These are phyloP conservation scores for Acanthopagrus latus DNA, from an alignment of 2,797 vertebrate species.

Conservation along the genomic window DNA sequence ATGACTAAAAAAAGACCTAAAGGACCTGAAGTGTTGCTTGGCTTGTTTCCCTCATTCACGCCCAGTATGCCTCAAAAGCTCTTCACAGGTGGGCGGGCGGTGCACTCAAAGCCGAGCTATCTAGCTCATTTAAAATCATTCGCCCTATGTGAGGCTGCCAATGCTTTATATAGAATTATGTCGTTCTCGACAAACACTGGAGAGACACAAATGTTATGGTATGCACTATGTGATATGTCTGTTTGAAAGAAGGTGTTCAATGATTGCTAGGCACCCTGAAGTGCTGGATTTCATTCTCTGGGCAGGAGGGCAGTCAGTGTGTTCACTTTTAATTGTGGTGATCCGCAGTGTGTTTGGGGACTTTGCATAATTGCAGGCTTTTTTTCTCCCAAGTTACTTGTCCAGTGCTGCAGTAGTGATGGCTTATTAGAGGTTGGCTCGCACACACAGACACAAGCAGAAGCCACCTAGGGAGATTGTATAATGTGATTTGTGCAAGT, in stretches of 20 bases:
- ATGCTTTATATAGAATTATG: conserved; percentile 19
- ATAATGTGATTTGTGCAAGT: conserved; percentile 16
- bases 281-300: background rate
- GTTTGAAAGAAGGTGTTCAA: background rate
- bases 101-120: conserved; percentile 34
- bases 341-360: conserved; percentile 24
- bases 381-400: conserved; percentile 33
- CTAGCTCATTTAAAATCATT: conserved; percentile 51
- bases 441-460: conserved; percentile 29
- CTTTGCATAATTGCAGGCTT: conserved; percentile 66
- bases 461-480: conserved; percentile 43
- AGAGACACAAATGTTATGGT: conserved; percentile 23
- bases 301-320: conserved; percentile 14
- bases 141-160: conserved; percentile 28
- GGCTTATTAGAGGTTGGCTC: conserved; percentile 49
- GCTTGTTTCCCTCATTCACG: conserved; percentile 18
- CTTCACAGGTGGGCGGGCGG: conserved; percentile 49
- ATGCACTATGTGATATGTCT: background rate
- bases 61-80: conserved; percentile 38
- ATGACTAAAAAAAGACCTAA: conserved; percentile 32
- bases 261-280: background rate
- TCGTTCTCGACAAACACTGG: conserved; percentile 18
- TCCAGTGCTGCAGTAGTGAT: conserved; percentile 47
- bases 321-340: conserved; percentile 20
- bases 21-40: conserved; percentile 32